Percentiles rank a stretch among this genome's conserved stretches.
These are phyloP conservation scores for Pelecanus crispus DNA, from an alignment of 2,113 vertebrate genomes.

Conservation along the genomic window DNA sequence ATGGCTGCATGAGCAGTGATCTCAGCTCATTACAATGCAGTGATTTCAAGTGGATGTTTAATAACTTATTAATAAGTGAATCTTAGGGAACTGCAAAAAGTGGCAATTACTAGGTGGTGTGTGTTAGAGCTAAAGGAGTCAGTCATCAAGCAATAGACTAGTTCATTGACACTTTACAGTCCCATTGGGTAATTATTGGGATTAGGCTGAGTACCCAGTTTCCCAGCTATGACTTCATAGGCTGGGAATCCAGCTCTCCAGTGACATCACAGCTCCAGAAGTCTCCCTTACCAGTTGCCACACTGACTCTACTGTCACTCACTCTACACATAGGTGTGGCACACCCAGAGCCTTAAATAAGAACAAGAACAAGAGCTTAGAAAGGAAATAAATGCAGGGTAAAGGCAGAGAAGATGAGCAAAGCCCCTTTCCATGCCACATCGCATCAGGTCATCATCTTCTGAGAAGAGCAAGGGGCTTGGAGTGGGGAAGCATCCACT, in stretches of 20 bases:
- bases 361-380: not conserved
- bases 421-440: not conserved
- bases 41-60: slow-evolving; percentile 30
- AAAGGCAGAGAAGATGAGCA: not conserved
- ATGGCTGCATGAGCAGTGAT: not conserved
- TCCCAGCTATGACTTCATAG: slow-evolving; percentile 40
- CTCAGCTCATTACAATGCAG: slow-evolving; percentile 4
- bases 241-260: slow-evolving; percentile 30
- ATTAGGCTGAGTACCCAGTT: slow-evolving; percentile 31
- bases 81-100: not conserved
- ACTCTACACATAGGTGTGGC: not conserved
- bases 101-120: not conserved
- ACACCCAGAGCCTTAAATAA: not conserved
- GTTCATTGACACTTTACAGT: slow-evolving; percentile 12
- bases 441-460: not conserved
- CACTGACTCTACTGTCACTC: not conserved
- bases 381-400: not conserved
- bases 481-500: not conserved
- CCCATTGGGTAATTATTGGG: slow-evolving; percentile 7
- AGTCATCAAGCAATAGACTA: not conserved
- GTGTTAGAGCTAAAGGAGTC: not conserved
- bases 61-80: slow-evolving; percentile 38
- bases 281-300: not conserved
- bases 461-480: not conserved
- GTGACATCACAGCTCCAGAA: slow-evolving; percentile 6